Evolutionary conservation across 2,888 invertebrate species (phyloP), one percentile per base, ranked within the genome.

Genomic region (Dicranocentrus wangi): DNA sequence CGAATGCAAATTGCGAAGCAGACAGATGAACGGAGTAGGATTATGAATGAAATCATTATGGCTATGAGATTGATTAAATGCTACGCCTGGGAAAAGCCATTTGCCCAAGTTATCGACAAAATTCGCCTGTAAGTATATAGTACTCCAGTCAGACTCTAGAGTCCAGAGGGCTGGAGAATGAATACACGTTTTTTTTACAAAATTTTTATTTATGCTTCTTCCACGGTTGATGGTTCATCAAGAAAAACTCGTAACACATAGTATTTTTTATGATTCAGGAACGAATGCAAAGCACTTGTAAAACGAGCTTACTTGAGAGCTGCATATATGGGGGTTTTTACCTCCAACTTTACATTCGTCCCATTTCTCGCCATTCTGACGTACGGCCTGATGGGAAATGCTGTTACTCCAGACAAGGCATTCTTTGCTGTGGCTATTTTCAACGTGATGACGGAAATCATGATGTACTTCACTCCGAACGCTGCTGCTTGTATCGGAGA

Each of bases 301-400:
- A 89, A 90, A 71, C 92, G 93, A 5, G 92, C 93, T 91, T 47
- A 89, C 92, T 83, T 93, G 92, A 90, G 91, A 92, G 88, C 93
- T 91, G 87, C 90, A 7, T 90, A 89, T 84, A 87, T 94, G 87
- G 93, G 93, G 81, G 91, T 94, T 88, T 94, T 93, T 86, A 90
- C 90, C 84, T 89, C 89, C 87, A 94, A 96, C 0, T 94, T 95
- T 88, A 92, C 96, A 83, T 91, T 95, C 69, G 94, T 96, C 1
- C 90, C 96, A 8, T 95, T 94, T 88, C 92, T 94, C 82, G 95
- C 95, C 2, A 91, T 97, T 75, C 90, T 95, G 66, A 92, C 93
- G 0, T 95, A 93, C 87, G 90, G 95, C 1, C 89, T 90, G 32
- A 23, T 79, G 17, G 82, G 82, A 27, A 71, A 82, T 27, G 17